Evolutionary conservation across 2,113 vertebrate genomes (phyloP).

Genomic region (Sinosuthora webbiana): DNA sequence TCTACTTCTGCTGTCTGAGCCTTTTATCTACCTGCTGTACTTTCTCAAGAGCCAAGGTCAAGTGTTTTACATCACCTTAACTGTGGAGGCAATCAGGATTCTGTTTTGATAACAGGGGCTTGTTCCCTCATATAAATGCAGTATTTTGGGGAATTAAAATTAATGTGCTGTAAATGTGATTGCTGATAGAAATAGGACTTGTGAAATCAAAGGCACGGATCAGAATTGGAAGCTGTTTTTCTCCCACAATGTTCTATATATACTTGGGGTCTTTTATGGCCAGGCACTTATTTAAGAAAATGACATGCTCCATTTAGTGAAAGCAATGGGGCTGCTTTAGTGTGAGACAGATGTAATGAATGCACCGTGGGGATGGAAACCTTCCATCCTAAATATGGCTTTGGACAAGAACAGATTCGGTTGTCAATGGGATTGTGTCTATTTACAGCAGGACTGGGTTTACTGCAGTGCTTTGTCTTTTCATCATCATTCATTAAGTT

Average conservation of each 20-base stretch:
- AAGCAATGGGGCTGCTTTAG: conserved; percentile 11
- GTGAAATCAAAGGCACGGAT: neutral
- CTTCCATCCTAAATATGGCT: neutral
- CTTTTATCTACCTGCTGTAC: neutral
- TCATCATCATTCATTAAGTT: neutral
- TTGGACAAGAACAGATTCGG: neutral
- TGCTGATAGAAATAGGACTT: conserved; percentile 9
- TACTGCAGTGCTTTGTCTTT: neutral
- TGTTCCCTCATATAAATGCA: neutral
- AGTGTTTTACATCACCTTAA: neutral
- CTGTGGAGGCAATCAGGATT: neutral
- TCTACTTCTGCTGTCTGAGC: neutral
- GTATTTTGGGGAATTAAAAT: neutral
- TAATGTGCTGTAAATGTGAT: neutral
- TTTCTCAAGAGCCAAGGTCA: neutral
- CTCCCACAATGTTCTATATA: neutral
- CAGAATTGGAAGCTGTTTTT: neutral
- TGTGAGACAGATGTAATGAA: neutral
- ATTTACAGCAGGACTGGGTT: neutral
- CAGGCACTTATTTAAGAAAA: conserved; percentile 4
- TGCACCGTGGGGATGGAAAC: neutral
- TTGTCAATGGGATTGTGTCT: neutral
- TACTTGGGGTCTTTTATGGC: neutral
- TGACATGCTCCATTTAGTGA: conserved; percentile 5
- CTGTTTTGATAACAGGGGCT: neutral